Base-by-base conservation (phyloP, 2,888 invertebrate species). In the Iselma pallidipennis region DNA sequence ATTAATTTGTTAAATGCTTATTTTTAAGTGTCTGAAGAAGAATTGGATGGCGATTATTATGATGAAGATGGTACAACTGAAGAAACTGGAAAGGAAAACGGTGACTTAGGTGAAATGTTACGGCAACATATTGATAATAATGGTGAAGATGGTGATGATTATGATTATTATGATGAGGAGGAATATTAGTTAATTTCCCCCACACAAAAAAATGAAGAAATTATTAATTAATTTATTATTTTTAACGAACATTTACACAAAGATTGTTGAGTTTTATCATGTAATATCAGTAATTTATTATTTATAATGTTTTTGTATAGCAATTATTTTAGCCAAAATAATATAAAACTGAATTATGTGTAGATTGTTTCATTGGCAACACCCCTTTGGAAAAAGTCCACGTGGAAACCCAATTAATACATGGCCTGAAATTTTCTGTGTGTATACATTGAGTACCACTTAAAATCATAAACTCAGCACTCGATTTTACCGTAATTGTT, bases 151-250 rank as follows among this genome's bases (percentile, higher is more conserved):
- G 87, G 67, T 16, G 72, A 75, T 57, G 74, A 88, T 51, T 90
- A 88, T 68, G 89, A 85, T 66, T 84, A 80, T 53, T 83, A 83
- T 65, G 82, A 83, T 54, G 90, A 91, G 57, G 91, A 91, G 65
- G 90, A 91, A 59, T 86, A 86, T 76, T 85, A 82, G 45, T 56
- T 26, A 2, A 14, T 29, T 4, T 16, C 16, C 14, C 16, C 14
- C 6, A 9, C 25, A 50, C 16, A 23, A 50, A 26, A 16, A 10
- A 19, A n/a, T n/a, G n/a, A n/a, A n/a, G n/a, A n/a, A n/a, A n/a
- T n/a, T n/a, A n/a, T n/a, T n/a, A n/a, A n/a, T n/a, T n/a, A n/a
- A 16, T 7, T 7, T 37, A 16, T 7, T 37, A 16, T 16, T 16
- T 37, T 37, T 37, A n/a, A n/a, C n/a, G n/a, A n/a, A n/a, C n/a